Base-by-base conservation (phyloP, 2,113 vertebrate species). In the Acanthochromis polyacanthus region DNA sequence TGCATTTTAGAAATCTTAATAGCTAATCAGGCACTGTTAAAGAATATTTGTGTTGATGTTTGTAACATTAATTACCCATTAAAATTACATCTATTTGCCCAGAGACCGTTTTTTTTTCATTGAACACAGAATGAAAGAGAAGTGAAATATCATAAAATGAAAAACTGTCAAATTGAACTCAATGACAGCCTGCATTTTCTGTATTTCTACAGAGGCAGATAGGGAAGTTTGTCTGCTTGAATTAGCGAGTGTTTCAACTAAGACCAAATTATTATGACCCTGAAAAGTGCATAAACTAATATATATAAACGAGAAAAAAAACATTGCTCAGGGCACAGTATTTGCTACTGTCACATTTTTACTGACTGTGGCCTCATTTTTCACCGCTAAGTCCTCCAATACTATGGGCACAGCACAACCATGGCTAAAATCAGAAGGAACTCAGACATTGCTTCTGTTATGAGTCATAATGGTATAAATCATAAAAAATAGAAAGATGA, bases 31-130 rank as follows among this genome's bases (percentile, higher is more conserved):
- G 14, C 16, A 40, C n/a, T 3, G 6, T 40, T 65, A 51, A 4
- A 74, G 38, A n/a, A 36, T 43, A 72, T 43, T 12, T 3, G 1
- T 75, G 17, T 45, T 65, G 65, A 78, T 22, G 23, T 77, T 60
- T 15, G 68, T 10, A 58, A 75, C 36, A 74, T 57, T 55, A 9
- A 55, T 43, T 64, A 36, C 10, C 20, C 53, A 71, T 73, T 64
- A n/a, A 59, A 64, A 88, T 69, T 7, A 20, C 3, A 67, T 60
- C 3, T 20, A 19, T 65, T 66, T 57, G 4, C 22, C 20, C 3
- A 10, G 38, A 46, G 23, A 51, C 22, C 23, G 20, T 16, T 28
- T 22, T 16, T 28, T 22, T 69, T 45, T 62, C 16, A 57, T 59
- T 14, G 5, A 55, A 77, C 7, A 67, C 20, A 52, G 10, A 57